Base-by-base conservation (phyloP, 2,888 invertebrate genomes). In the Limnephilus lunatus region DNA sequence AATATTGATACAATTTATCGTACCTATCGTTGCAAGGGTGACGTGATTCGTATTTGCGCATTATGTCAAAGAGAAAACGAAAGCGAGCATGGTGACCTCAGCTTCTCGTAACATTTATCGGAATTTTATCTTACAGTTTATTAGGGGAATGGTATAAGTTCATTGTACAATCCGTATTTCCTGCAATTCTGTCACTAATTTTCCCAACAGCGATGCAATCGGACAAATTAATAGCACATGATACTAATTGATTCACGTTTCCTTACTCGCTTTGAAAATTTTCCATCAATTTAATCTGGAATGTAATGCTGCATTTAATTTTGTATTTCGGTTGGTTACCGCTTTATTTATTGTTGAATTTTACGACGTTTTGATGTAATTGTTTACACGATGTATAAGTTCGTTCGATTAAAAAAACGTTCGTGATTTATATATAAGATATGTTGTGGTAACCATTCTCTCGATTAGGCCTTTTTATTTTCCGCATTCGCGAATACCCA, bases 11-110 rank as follows among this genome's bases (percentile, higher is more conserved):
- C 86, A 91, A 91, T 87, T 91, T 44, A 81, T 91, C 85, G 48
- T 86, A 48, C 68, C 44, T 82, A 82, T 85, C 31, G 88, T 48
- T 88, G 53, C 81, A 91, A 86, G 81, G 91, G 91, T 91, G 87
- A 81, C 87, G 87, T 91, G 87, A 91, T 91, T 91, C 88, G 88
- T 91, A 91, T 88, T 91, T 81, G 68, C 85, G 53, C 85, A 32
- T 85, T 53, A 31, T 85, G 88, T 89, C 88, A 35, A 85, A 85
- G 32, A 90, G 90, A 87, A 91, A 91, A 88, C 12, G 88, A 88
- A 91, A 91, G 88, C 81, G 32, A n/a, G 48, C 82, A 19, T 91
- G 68, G 9, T 68, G 91, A 91, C 39, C 91, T 91, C 87, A 87
- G 87, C 87, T 30, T 48, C 81, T 88, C 82, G 30, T 31, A 83